phyloP scores from a whole-genome alignment of 2,113 vertebrate species.

The Rhodinocichla rosea region DNA sequence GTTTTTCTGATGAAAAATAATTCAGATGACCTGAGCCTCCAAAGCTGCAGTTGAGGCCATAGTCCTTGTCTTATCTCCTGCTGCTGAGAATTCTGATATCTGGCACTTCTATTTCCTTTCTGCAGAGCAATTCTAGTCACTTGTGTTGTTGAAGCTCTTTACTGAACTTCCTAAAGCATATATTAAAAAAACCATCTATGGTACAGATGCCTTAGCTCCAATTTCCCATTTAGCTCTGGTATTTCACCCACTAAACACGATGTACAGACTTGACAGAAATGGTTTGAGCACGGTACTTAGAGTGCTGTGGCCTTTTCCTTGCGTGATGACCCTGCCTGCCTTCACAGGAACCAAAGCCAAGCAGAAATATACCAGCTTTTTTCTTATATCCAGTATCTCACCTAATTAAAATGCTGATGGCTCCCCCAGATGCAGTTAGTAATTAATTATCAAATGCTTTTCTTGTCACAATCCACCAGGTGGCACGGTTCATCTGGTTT shows the following conservation, averaged over 20 bases:
- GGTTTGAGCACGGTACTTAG: not conserved
- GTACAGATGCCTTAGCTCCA: not conserved
- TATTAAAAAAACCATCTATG: not conserved
- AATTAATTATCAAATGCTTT: not conserved
- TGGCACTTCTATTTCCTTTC: not conserved
- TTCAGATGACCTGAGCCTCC: not conserved
- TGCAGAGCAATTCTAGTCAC: not conserved
- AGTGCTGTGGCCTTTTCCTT: not conserved
- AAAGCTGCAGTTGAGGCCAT: not conserved
- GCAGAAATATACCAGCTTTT: not conserved
- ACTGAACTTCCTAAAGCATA: not conserved
- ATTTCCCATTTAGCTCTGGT: not conserved
- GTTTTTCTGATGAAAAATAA: not conserved
- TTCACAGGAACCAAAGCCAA: not conserved
- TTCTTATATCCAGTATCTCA: not conserved
- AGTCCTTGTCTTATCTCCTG: not conserved
- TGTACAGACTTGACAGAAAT: not conserved
- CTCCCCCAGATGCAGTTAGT: not conserved
- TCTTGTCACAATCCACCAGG: constrained; percentile 70
- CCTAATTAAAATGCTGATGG: not conserved
- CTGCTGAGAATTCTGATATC: not conserved
- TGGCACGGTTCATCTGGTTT: constrained; percentile 84
- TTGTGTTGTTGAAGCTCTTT: not conserved
- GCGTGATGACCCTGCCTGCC: rapidly evolving
- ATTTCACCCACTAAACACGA: not conserved